Base-by-base conservation (phyloP, 1,140 invertebrate species). In the Chlorops oryzae region DNA sequence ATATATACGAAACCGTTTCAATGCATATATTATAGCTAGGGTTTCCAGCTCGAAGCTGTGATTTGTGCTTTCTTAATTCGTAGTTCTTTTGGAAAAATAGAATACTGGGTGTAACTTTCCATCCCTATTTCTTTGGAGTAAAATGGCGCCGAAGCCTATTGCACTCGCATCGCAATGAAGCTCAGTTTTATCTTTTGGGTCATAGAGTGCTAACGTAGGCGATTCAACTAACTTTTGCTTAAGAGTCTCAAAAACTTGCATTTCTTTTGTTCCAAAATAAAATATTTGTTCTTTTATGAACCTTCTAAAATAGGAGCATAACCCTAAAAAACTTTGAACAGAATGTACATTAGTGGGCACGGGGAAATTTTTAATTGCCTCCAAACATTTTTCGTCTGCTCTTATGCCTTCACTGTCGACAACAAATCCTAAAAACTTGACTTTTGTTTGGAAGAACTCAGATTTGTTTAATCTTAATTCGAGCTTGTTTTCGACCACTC, bases 1-100 rank as follows among this genome's bases (percentile, higher is more conserved):
- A 59, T 77, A 81, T 13, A 66, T 54, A 49, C 70, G 28, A 54
- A 78, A 79, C 44, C 77, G 73, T 43, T 74, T 61, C 2, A 80
- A 56, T 2, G 73, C 74, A 59, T 65, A 64, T 6, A 78, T 61
- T 6, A 80, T 72, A 1, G 76, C 75, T 22, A 80, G 54, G 23
- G 69, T 69, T 61, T 81, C 77, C 41, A 75, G 55, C 56, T 80
- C 72, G 43, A 74, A 75, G 43, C 64, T 73, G 3, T 52, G 56
- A 50, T 75, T 78, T 23, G 72, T 72, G 17, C 25, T 56, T 60
- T 80, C 76, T 15, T 58, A 51, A 5, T 56, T 54, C 13, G 49
- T 55, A 5, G 75, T 53, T 23, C 50, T 54, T 32, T 65, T 55
- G 20, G 68, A 71, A 20, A 70, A 70, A 59, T 75, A 78, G 28